These are phyloP conservation scores for Lanistes nyassanus DNA, from an alignment of 1,140 invertebrate species.

Conservation along the genomic window DNA sequence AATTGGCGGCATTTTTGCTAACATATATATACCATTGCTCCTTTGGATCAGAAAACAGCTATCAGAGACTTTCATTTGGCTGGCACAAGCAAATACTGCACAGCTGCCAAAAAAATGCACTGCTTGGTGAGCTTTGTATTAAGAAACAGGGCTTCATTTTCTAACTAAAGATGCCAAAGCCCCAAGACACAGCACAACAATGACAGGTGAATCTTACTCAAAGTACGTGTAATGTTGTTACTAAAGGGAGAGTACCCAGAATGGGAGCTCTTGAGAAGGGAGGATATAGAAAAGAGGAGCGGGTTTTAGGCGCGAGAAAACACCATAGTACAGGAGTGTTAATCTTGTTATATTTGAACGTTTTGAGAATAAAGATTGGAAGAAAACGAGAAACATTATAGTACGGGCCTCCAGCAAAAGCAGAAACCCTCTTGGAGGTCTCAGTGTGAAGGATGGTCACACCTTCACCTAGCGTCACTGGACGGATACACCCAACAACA, in stretches of 20 bases:
- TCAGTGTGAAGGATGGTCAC: conserved; percentile 38
- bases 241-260: no score
- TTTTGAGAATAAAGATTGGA: no score
- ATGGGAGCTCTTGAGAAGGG: no score
- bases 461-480: conserved; percentile 40
- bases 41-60: background rate
- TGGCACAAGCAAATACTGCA: background rate
- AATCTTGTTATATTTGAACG: no score
- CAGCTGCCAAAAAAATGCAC: background rate
- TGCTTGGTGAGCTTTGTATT: background rate
- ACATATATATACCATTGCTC: background rate
- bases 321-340: no score
- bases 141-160: background rate
- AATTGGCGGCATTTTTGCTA: no score
- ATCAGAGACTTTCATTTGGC: background rate
- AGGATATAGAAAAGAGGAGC: no score
- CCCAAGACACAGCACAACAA: background rate
- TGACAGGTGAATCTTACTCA: conserved; percentile 27
- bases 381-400: no score
- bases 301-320: no score
- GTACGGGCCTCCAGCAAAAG: conserved; percentile 37
- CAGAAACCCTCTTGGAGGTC: conserved; percentile 28
- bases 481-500: conserved; percentile 46
- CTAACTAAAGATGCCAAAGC: background rate
- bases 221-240: no score